Conservation (phyloP, 2,888 invertebrate species). For the Atherix ibis region DNA sequence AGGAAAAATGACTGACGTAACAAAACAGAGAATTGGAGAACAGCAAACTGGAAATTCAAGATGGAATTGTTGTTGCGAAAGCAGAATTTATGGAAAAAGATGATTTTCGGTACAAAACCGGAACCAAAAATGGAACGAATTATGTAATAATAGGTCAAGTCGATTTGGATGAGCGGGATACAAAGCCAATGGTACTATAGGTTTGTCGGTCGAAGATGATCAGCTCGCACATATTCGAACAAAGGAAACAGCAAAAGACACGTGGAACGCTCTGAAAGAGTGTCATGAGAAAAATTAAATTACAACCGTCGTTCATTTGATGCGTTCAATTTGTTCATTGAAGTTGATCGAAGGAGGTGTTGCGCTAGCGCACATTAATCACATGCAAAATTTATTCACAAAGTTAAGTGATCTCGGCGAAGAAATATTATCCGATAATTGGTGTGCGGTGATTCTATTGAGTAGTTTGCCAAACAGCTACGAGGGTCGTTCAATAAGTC, state of each 20-base stretch:
- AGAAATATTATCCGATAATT: no score
- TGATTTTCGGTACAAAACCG: no score
- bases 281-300: constrained; percentile 2
- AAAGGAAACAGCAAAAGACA: constrained; percentile 4
- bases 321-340: no score
- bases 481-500: no score
- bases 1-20: no score
- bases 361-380: no score
- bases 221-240: constrained; percentile 5
- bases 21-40: background rate
- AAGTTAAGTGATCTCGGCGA: no score
- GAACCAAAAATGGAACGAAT: constrained; percentile 6
- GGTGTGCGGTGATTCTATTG: no score
- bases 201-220: constrained; percentile 7
- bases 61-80: constrained; percentile 9
- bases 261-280: constrained; percentile 6
- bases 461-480: no score
- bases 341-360: no score
- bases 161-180: no score
- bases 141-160: constrained; percentile 5
- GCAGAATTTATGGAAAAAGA: constrained; percentile 10
- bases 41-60: constrained; percentile 10
- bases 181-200: constrained; percentile 8
- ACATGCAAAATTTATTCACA: no score
- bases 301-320: background rate